Evolutionary conservation across 2,888 invertebrate genomes (phyloP), one percentile per base, ranked within the genome.

Genomic region (Ichneumoninae sp.): DNA sequence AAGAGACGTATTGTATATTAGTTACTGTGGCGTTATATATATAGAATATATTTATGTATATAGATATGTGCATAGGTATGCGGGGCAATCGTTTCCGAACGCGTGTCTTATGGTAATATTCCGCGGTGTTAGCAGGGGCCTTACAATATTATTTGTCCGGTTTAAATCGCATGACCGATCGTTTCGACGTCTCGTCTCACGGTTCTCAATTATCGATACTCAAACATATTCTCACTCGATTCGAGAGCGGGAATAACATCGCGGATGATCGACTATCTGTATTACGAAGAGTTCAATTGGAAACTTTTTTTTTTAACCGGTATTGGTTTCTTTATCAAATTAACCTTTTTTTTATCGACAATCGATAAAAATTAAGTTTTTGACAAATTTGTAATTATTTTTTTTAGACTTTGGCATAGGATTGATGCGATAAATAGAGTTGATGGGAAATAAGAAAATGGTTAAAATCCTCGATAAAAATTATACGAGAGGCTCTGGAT

Each of bases 41-140:
- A n/a, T 69, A 47, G 44, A 47, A 47, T 47, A 47, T 13, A 47
- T 79, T 36, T 62, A 68, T 16, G 16, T 62, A 6, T 30, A 13
- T 69, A 47, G 74, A 50, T 62, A 68, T 30, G 13, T 69, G 30
- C 74, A 50, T 62, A 71, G 57, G 36, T 33, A 52, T 65, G 60
- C 50, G 26, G 50, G 30, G 44, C 62, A 82, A 82, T 82, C 75
- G 75, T 52, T 72, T 80, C 82, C 82, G 83, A 89, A 90, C 87
- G 89, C 90, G 89, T 91, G 90, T 91, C 91, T 91, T 91, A 91
- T 91, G 91, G 89, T 91, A 90, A 92, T 91, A 90, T 89, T 89
- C 89, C 87, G 47, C 82, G 88, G 89, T 91, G 90, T 91, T 89
- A 91, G 90, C 90, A 91, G 82, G 62, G 68, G 86, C 88, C 89